Evolutionary conservation across 2,113 vertebrate species (phyloP), one percentile per base, ranked within the genome.

Genomic region (Xenopus laevis): DNA sequence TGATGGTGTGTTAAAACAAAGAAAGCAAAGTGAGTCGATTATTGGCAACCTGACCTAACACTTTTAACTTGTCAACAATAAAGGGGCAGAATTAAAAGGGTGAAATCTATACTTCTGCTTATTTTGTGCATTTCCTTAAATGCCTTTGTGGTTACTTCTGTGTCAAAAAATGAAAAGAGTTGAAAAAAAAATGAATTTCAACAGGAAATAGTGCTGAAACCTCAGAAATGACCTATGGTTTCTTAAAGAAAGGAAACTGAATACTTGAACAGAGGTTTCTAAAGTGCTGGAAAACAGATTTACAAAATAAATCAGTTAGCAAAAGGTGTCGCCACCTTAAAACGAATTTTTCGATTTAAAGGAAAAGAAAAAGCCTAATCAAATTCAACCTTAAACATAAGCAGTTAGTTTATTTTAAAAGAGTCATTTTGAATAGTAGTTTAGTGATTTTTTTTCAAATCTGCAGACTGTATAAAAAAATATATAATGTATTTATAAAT

Each of bases 211-310:
- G 67, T 64, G 7, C 20, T 57, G 59, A 64, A 77, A 70, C 59
- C 63, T 69, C 33, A 27, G 44, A 47, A 68, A 68, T 61, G 46
- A 66, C 57, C 53, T 46, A 64, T 69, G 66, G 67, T 70, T 64
- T 62, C 16, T 45, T 55, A 63, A 55, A 70, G 30, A 64, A 64
- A 63, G 13, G 67, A 62, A 77, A 77, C 47, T 1, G 64, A 70
- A 77, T 77, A 77, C 67, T 57, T 46, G 10, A 77, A 50, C 47
- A 70, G 67, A 64, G 59, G 17, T 55, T 76, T 76, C 58, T 64
- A 76, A 76, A 50, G 59, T 13, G 23, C 66, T 77, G 74, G 74
- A 77, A 77, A 70, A 77, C 63, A 77, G 66, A 77, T 77, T 77
- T 70, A 64, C 47, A 58, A 77, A 76, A 67, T 68, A 46, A 77